Base-by-base conservation (phyloP, 2,113 vertebrate species). In the Ceuthmochares aereus region DNA sequence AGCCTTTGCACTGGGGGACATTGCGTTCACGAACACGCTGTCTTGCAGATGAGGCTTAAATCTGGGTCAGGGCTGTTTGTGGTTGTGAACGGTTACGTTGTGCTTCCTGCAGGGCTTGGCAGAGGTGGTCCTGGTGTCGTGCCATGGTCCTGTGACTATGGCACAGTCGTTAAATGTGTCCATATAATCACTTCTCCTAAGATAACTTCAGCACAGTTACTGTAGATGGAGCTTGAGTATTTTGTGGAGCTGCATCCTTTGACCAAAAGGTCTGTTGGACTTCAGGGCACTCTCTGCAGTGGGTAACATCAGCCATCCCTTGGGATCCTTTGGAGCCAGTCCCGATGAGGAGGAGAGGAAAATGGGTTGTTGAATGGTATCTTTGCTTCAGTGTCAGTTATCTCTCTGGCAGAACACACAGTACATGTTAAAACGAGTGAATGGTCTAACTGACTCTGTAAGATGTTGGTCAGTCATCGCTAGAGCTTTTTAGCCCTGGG, bases 91-190 rank as follows among this genome's bases (percentile, higher is more conserved):
- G 16, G 10, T 67, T n/a, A 6, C 18, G 29, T 20, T 70, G 51
- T 23, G 29, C 36, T 76, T 68, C 45, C 47, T 78, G 56, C 34
- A 51, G 10, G 36, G 37, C 52, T 63, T 45, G 36, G 68, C 22
- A 51, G 14, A 25, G 32, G 16, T 80, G 47, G 9, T 51, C 26
- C 73, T 74, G 72, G n/a, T 70, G 82, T 84, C 63, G 59, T 90
- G 34, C 51, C 15, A 1, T 0, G 0, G 8, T n/a, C 56, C 55
- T 80, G 59, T 4, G 10, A 32, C 59, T 9, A 0, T 21, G 79
- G 29, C 52, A 30, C 3, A 1, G 59, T 49, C 10, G 32, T 30
- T 42, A 12, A 45, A n/a, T 36, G 20, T 73, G 59, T 26, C 75
- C 55, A 14, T 4, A 0, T 20, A 19, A 14, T 68, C 29, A 3